These are phyloP conservation scores for Sebastes minor DNA, from an alignment of 2,797 vertebrate species.

Conservation along the genomic window DNA sequence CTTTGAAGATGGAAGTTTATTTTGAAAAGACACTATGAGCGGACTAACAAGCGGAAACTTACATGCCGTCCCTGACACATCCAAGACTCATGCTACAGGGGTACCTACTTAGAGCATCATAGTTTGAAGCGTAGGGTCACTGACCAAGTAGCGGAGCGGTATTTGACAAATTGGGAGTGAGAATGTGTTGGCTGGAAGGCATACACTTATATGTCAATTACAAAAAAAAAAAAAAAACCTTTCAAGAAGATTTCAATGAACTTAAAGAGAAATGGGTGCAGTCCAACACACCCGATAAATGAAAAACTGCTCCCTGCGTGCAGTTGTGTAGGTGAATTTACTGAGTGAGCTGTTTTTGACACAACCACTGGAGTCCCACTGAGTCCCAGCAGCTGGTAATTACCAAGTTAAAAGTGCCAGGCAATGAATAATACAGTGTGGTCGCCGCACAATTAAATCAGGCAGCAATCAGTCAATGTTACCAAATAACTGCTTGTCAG, in stretches of 20 bases:
- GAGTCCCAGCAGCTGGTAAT: constrained; percentile 80
- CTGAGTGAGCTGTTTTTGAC: constrained; percentile 72
- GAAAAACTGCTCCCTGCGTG: neutral
- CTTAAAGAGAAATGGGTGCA: neutral
- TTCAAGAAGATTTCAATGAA: neutral
- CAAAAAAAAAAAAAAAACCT: neutral
- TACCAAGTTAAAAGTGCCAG: constrained; percentile 81
- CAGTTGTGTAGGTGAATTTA: constrained; percentile 71
- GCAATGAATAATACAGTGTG: constrained; percentile 85
- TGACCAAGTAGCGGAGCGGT: neutral
- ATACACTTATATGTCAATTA: neutral
- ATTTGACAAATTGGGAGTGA: neutral
- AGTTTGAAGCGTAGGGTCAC: neutral
- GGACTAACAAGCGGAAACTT: neutral
- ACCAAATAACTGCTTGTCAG: constrained; percentile 82
- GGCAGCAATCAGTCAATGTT: constrained; percentile 84
- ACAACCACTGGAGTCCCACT: constrained; percentile 68
- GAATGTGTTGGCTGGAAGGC: neutral
- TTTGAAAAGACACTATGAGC: no score
- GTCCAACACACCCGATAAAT: neutral
- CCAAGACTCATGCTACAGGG: neutral
- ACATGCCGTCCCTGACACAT: neutral
- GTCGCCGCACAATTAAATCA: constrained; percentile 79
- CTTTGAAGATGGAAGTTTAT: no score
- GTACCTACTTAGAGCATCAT: neutral